Conservation (phyloP, 2,888 invertebrate species). For the Malthinus flaveolus region DNA sequence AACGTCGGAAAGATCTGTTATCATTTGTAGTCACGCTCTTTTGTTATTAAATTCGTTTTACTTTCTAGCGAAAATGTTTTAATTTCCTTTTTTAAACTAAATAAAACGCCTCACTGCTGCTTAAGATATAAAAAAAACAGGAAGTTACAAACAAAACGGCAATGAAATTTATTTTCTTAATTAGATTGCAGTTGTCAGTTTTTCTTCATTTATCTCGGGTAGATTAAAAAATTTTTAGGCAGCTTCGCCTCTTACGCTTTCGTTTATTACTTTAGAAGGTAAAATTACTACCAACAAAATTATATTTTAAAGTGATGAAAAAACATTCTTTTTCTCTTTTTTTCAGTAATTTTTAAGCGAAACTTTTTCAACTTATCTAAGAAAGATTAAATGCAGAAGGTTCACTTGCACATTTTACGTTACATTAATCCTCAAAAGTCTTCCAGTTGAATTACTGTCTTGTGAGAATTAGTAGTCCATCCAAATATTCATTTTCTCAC, state of each 20-base stretch:
- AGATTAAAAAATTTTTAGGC: slow-evolving; percentile 12
- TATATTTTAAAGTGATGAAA: no score
- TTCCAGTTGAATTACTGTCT: slow-evolving; percentile 27
- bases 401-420: slow-evolving; percentile 33
- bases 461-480: slow-evolving; percentile 20
- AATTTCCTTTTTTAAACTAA: slow-evolving; percentile 25
- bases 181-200: slow-evolving; percentile 21
- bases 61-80: slow-evolving; percentile 18
- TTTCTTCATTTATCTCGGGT: slow-evolving; percentile 12
- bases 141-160: slow-evolving; percentile 15
- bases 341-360: slow-evolving; percentile 8
- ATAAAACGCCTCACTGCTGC: slow-evolving; percentile 19
- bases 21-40: slow-evolving; percentile 8
- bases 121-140: slow-evolving; percentile 14
- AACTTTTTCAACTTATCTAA: slow-evolving; percentile 14
- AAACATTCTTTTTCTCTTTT: no score
- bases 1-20: slow-evolving; percentile 9
- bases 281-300: background rate
- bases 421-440: slow-evolving; percentile 32
- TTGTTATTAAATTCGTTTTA: slow-evolving; percentile 22
- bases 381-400: slow-evolving; percentile 31
- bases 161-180: slow-evolving; percentile 27
- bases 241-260: slow-evolving; percentile 4
- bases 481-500: slow-evolving; percentile 22
- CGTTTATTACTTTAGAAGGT: slow-evolving; percentile 13